phyloP scores from a whole-genome alignment of 2,113 vertebrate genomes.

The Sitta europaea region DNA sequence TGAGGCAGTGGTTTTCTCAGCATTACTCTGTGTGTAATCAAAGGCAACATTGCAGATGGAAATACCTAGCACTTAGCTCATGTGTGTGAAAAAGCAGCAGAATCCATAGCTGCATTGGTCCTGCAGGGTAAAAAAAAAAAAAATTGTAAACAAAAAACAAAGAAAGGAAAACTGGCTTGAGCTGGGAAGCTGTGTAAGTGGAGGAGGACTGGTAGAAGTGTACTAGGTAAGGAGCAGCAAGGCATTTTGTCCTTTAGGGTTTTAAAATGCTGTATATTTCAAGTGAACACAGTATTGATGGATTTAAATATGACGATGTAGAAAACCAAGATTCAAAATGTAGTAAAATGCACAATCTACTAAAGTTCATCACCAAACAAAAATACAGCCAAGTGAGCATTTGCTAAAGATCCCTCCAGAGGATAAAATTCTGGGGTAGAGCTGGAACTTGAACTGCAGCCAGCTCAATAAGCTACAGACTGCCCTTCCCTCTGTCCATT shows the following conservation, averaged over 20 bases:
- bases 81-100: constrained; percentile 1
- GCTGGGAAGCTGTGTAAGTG: not conserved
- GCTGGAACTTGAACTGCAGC: not conserved
- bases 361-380: not conserved
- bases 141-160: not conserved
- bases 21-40: not conserved
- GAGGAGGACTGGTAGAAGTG: not conserved
- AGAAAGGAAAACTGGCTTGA: not conserved
- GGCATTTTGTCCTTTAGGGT: not conserved
- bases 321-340: not conserved
- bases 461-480: not conserved
- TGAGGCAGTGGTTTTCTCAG: not conserved
- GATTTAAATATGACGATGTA: not conserved
- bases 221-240: not conserved
- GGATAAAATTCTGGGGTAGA: not conserved
- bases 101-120: not conserved
- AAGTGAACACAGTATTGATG: not conserved
- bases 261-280: not conserved
- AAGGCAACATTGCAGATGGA: constrained; percentile 16
- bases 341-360: not conserved
- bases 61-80: constrained; percentile 6
- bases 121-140: not conserved
- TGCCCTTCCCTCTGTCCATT: not conserved
- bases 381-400: not conserved
- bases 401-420: not conserved